Base-by-base conservation (phyloP, 2,888 invertebrate species). In the Nipponacmea schrenckii region DNA sequence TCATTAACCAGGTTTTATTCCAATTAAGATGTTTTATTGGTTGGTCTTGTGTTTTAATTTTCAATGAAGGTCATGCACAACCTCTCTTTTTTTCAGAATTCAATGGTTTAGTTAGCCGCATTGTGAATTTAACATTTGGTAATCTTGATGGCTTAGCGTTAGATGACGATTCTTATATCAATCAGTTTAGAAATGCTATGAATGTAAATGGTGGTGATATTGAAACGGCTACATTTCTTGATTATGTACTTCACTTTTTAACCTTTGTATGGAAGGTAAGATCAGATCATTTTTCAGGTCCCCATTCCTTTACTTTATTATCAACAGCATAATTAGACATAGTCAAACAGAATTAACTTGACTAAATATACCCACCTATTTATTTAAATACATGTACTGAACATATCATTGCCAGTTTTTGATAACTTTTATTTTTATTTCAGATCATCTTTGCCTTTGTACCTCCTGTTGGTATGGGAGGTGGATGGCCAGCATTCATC, bases 131-230 rank as follows among this genome's bases (percentile, higher is more conserved):
- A 87, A 91, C 91, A 1, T 90, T 90, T 76, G 88, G 90, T 26
- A 92, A 91, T 82, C 77, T 91, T 72, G 91, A 91, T 75, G 87
- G 89, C 10, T 84, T 92, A 75, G 85, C 90, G 74, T 89, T 92
- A 15, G 90, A 91, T 78, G 89, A 89, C 56, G 90, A 90, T 66
- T 90, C 90, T 0, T 92, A 91, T 90, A 85, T 87, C 15, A 86
- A 89, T 70, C 91, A 92, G 84, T 90, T 92, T 76, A 86, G 90
- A 69, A 90, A 91, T 68, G 91, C 92, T 4, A 86, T 89, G 87
- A 91, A 91, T 66, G 92, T 92, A 15, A 92, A 92, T 77, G 92
- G 92, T 2, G 92, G 92, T 2, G 91, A 92, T 79, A 76, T 92
- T 0, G 91, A 91, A 62, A 90, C 89, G 73, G 92, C 92, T 1